Base-by-base conservation (phyloP, 2,888 invertebrate genomes). In the Notodonta ziczac region DNA sequence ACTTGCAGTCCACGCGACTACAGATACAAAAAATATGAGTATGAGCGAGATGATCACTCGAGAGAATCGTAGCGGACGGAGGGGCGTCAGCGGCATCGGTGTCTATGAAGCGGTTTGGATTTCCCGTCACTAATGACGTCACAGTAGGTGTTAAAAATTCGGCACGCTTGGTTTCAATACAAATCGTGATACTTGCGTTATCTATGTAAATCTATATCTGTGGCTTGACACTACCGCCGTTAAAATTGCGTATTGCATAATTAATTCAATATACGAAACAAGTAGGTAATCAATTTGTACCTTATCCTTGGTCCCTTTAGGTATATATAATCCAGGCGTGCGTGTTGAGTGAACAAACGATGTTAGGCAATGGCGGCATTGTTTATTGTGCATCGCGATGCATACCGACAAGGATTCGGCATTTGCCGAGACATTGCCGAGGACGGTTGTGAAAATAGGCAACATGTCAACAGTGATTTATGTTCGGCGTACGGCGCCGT, bases 301-400 rank as follows among this genome's bases (percentile, higher is more conserved):
- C 67, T 69, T 73, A 74, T 81, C 80, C 82, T 84, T 81, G 77
- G 80, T 81, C 82, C 83, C 82, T 80, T 73, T 68, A 76, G 74
- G 77, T 78, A 78, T 83, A 84, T 87, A 86, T 81, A 81, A 83
- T 73, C 72, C 70, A 77, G 80, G 82, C 85, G 86, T 84, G 84
- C 82, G 82, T 82, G 80, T 70, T 60, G 65, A 62, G 78, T 68
- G 70, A 75, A 68, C 72, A 72, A 65, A 65, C 62, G 65, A 61
- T 70, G 78, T 88, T 83, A 82, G 74, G 85, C 80, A 87, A 88
- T 75, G 62, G 73, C 65, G 61, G 81, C 77, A 87, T 89, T 89
- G 88, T 90, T 87, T 85, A 82, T 80, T 80, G 81, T 83, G 77
- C 78, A 77, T 77, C 70, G 68, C 67, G 61, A 74, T 74, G 74